These are phyloP conservation scores for Bimastos eiseni DNA, from an alignment of 2,888 invertebrate species.

Conservation along the genomic window DNA sequence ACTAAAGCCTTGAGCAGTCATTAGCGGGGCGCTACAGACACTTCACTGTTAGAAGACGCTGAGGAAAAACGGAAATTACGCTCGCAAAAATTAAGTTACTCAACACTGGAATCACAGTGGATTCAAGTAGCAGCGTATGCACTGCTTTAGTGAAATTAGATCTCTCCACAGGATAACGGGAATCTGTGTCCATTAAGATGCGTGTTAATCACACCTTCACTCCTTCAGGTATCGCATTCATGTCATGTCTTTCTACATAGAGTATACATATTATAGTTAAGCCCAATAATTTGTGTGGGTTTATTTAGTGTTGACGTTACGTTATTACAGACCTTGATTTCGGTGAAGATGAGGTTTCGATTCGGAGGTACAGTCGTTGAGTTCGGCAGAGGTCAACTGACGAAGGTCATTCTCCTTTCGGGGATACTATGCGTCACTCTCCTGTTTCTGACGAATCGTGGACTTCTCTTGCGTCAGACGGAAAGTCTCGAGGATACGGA, in stretches of 20 bases:
- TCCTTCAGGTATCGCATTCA: background rate
- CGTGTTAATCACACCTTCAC: too few species aligned
- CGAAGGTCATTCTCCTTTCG: background rate
- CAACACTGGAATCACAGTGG: too few species aligned
- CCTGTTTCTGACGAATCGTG: background rate
- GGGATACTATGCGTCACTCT: background rate
- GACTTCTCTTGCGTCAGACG: background rate
- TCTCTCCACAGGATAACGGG: background rate
- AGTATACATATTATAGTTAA: too few species aligned
- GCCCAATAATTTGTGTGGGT: background rate
- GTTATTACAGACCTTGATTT: background rate
- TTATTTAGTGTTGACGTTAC: background rate
- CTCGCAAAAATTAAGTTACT: too few species aligned
- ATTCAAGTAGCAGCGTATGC: too few species aligned
- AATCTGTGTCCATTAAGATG: background rate
- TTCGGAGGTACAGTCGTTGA: constrained; percentile 28
- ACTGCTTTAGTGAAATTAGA: too few species aligned
- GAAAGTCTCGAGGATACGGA: background rate
- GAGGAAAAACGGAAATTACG: too few species aligned
- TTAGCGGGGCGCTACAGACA: too few species aligned
- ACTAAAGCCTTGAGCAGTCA: too few species aligned
- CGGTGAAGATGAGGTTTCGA: constrained; percentile 24
- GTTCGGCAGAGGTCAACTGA: background rate
- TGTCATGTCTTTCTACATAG: too few species aligned
- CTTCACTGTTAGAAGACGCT: too few species aligned